Conservation (phyloP, 37 sponge, comb jelly and placozoan genomes). For the Halisarca cf. caerulea region DNA sequence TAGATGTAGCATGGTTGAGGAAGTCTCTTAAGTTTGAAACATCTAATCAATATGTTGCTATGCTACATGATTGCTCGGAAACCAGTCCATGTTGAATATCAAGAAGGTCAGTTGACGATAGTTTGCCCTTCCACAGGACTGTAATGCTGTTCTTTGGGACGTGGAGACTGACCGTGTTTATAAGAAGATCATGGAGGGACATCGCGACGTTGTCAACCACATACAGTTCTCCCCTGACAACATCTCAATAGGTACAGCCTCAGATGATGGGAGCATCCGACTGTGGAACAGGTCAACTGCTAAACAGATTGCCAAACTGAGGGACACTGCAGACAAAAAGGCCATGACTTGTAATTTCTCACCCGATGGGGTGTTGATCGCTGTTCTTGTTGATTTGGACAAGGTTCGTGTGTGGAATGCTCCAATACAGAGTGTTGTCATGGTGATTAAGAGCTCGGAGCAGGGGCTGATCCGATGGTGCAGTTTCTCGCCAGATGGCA, state of each 20-base stretch:
- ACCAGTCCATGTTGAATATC: too few relatives aligned
- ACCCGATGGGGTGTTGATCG: conserved; percentile 76
- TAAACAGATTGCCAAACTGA: conserved; percentile 57
- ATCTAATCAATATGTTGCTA: too few relatives aligned
- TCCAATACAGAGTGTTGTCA: conserved; percentile 42
- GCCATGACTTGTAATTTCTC: conserved; percentile 73
- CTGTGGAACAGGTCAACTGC: conserved; percentile 80
- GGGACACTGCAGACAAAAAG: conserved; percentile 47
- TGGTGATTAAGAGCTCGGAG: conserved; percentile 62
- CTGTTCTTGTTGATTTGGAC: conserved; percentile 67
- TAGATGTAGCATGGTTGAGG: too few relatives aligned
- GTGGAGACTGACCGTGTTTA: conserved; percentile 31
- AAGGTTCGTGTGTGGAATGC: conserved; percentile 78
- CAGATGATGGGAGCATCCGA: conserved; percentile 62
- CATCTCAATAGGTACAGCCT: conserved; percentile 67
- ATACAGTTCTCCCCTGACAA: conserved; percentile 74
- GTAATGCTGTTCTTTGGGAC: conserved; percentile 56
- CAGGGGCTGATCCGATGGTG: conserved; percentile 55
- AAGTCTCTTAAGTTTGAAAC: too few relatives aligned
- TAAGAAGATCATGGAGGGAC: conserved; percentile 52
- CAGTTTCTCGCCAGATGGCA: conserved; percentile 68
- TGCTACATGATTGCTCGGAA: too few relatives aligned
- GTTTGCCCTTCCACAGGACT: conserved; percentile 1
- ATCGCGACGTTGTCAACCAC: conserved; percentile 66
- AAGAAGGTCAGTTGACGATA: too few relatives aligned